phyloP scores from a whole-genome alignment of 2,113 vertebrate species.

The Dendrocopos noguchii region DNA sequence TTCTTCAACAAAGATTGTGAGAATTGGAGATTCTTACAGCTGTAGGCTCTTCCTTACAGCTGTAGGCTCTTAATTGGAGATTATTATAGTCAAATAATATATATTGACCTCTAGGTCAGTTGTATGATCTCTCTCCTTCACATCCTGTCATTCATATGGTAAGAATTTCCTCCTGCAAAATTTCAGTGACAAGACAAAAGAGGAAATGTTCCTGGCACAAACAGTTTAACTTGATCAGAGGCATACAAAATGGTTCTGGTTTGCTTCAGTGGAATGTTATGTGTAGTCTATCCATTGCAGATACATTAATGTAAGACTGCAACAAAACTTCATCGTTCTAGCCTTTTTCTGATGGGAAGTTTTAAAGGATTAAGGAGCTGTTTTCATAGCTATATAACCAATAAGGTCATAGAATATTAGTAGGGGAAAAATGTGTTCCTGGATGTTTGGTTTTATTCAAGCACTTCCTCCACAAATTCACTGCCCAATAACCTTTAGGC shows the following conservation, averaged over 20 bases:
- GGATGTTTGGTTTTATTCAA: conserved; percentile 29
- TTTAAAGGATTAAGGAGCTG: conserved; percentile 26
- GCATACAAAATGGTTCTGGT: background rate
- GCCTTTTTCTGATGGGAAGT: background rate
- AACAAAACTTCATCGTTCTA: background rate
- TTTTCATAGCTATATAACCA: conserved; percentile 19
- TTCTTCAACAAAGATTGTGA: background rate
- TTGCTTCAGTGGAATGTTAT: background rate
- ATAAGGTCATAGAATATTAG: background rate
- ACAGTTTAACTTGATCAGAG: background rate
- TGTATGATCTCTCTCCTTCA: background rate
- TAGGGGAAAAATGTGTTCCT: background rate
- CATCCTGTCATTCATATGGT: background rate
- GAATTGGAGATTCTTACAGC: background rate
- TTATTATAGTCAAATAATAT: background rate
- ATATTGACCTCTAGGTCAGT: background rate
- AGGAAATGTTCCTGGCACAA: background rate
- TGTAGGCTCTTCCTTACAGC: too few relatives aligned
- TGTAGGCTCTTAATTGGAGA: background rate
- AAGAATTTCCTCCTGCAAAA: background rate
- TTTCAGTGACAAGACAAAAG: background rate
- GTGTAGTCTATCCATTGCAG: background rate
- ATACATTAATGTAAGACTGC: background rate
- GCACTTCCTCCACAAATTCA: conserved; percentile 37
- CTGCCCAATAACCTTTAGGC: conserved; percentile 48